Evolutionary conservation across 1,140 invertebrate species (phyloP).

Genomic region (Lucilia cuprina): DNA sequence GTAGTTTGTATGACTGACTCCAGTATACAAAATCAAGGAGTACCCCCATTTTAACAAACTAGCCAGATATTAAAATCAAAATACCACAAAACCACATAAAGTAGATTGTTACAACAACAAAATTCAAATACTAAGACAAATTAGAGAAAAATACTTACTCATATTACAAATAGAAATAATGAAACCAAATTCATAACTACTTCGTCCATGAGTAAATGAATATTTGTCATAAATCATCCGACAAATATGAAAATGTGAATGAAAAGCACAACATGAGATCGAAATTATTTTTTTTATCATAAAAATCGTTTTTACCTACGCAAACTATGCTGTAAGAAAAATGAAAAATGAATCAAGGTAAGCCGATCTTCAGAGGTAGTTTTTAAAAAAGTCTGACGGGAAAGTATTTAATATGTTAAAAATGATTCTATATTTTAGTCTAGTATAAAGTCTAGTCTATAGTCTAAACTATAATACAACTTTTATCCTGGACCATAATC

Average conservation of each 20-base stretch:
- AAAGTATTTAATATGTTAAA: no score
- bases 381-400: no score
- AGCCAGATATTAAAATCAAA: not conserved
- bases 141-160: not conserved
- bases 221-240: conserved; percentile 28
- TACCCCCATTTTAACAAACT: not conserved
- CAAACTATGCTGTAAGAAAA: not conserved
- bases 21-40: not conserved
- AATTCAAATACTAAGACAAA: not conserved
- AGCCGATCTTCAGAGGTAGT: not conserved
- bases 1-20: not conserved
- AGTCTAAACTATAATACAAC: no score
- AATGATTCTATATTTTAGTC: no score
- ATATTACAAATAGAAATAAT: not conserved
- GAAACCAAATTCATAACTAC: not conserved
- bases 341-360: not conserved
- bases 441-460: no score
- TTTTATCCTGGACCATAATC: no score
- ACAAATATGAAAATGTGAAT: conserved; percentile 7
- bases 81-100: not conserved
- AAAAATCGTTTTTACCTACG: conserved; percentile 16
- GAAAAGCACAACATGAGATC: conserved; percentile 27
- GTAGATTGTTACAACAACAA: not conserved
- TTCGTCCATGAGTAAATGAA: conserved; percentile 3
- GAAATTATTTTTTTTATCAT: conserved; percentile 11